Conservation (phyloP, 2,113 vertebrate species). For the Anthoscopus minutus region DNA sequence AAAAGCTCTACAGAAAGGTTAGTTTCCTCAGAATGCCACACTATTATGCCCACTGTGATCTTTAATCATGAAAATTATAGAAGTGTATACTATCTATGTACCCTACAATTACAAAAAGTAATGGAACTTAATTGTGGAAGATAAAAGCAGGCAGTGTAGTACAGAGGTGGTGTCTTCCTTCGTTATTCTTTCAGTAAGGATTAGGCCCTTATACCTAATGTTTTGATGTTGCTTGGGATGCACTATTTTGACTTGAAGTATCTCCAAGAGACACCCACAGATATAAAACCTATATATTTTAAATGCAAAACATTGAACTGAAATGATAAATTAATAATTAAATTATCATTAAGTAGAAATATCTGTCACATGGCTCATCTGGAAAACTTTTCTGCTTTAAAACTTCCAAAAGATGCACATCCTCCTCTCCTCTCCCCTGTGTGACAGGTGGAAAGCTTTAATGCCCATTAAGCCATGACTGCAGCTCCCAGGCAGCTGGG, state of each 20-base stretch:
- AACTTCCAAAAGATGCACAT: accelerated
- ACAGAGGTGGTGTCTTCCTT: background rate
- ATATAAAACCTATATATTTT: background rate
- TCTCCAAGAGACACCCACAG: background rate
- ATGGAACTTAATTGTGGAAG: background rate
- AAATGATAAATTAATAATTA: background rate
- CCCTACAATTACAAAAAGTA: background rate
- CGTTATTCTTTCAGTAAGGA: background rate
- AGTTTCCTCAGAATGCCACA: background rate
- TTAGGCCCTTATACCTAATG: background rate
- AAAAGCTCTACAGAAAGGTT: background rate
- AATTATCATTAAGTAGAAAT: background rate
- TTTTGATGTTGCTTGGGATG: background rate
- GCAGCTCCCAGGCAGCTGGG: background rate
- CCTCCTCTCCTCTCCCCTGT: background rate
- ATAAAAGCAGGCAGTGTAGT: background rate
- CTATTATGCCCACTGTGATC: background rate
- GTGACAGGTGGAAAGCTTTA: background rate
- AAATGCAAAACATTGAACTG: background rate
- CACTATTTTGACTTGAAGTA: background rate
- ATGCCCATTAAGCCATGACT: background rate
- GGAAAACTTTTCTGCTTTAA: background rate
- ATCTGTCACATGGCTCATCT: background rate
- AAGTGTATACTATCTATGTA: background rate
- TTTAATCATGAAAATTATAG: background rate